Evolutionary conservation across 2,888 invertebrate species (phyloP).

Genomic region (Epicampocera succincta): DNA sequence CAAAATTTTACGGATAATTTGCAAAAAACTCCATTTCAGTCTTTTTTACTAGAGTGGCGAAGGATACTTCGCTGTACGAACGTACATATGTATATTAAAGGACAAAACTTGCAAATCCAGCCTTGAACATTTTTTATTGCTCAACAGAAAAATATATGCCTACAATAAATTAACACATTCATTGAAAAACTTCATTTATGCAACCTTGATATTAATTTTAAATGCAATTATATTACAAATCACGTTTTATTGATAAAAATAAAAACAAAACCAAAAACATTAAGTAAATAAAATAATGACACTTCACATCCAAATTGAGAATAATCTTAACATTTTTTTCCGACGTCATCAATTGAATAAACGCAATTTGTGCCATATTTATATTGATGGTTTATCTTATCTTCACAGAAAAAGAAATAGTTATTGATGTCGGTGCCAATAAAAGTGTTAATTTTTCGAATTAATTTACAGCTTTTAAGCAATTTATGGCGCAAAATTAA

Average conservation of each 20-base stretch:
- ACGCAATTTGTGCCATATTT: constrained; percentile 23
- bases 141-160: background rate
- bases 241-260: constrained; percentile 41
- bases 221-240: constrained; percentile 30
- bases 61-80: too few species aligned
- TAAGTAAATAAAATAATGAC: constrained; percentile 1
- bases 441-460: constrained; percentile 9
- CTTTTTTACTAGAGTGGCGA: too few species aligned
- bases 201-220: constrained; percentile 20
- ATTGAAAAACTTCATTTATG: constrained; percentile 19
- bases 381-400: constrained; percentile 10
- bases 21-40: too few species aligned
- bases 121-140: background rate
- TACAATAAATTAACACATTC: background rate
- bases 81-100: too few species aligned
- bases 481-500: background rate
- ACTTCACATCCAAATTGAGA: constrained; percentile 19
- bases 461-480: constrained; percentile 11
- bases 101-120: background rate
- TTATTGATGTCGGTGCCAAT: background rate
- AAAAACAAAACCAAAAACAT: background rate
- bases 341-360: constrained; percentile 5
- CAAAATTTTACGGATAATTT: too few species aligned
- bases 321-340: constrained; percentile 15
- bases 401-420: background rate